These are phyloP conservation scores for Lepisosteus oculatus DNA, from an alignment of 2,113 vertebrate genomes.

Conservation along the genomic window DNA sequence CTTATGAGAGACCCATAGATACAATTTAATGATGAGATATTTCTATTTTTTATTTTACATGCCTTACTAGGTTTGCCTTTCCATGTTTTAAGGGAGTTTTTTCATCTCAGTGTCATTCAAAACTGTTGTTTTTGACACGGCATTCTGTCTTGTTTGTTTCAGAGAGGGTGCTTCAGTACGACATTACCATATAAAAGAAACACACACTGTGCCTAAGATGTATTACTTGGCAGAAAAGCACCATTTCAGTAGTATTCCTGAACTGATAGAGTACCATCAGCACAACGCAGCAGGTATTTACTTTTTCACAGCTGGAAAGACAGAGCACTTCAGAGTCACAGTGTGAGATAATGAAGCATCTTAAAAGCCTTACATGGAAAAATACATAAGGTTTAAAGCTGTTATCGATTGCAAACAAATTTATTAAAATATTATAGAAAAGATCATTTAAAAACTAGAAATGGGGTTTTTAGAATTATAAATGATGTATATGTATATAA, in stretches of 20 bases:
- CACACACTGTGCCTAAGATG: slow-evolving; percentile 60
- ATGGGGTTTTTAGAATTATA: too few relatives aligned
- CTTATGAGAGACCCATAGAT: too few relatives aligned
- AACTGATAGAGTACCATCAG: slow-evolving; percentile 91
- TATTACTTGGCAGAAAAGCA: slow-evolving; percentile 90
- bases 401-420: too few relatives aligned
- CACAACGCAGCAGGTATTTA: slow-evolving; percentile 87
- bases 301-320: neutral
- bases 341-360: neutral
- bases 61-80: neutral
- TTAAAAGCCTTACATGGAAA: neutral
- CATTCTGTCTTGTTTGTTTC: slow-evolving; percentile 33
- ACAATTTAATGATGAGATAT: too few relatives aligned
- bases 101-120: neutral
- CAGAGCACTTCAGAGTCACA: too few relatives aligned
- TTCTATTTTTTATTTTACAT: too few relatives aligned
- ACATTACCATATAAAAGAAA: slow-evolving; percentile 86
- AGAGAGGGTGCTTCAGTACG: slow-evolving; percentile 74
- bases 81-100: too few relatives aligned
- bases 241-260: slow-evolving; percentile 79
- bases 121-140: neutral
- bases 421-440: too few relatives aligned
- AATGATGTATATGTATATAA: too few relatives aligned
- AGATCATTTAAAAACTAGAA: too few relatives aligned
- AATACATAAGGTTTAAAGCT: too few relatives aligned